Evolutionary conservation across 1,140 invertebrate genomes (phyloP), one percentile per base, ranked within the genome.

Genomic region (Druon quercuslanigerum): DNA sequence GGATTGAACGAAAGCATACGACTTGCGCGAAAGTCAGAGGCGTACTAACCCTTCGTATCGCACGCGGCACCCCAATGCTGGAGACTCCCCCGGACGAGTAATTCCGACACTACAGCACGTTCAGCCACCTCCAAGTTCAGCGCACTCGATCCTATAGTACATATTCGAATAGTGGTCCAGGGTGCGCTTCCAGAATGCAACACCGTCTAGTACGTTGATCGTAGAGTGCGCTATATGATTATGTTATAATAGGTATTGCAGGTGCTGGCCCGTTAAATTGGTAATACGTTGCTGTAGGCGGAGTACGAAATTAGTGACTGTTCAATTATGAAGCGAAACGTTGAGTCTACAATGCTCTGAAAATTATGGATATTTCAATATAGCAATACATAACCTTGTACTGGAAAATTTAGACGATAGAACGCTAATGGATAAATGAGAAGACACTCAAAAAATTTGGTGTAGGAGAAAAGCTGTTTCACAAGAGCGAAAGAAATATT

Each of bases 171-270:
- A 57, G 40, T 40, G 16, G 11, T 66, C 14, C 25, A 66, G 25
- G 60, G 46, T 33, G 60, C 20, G 25, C 60, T 54, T 17, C 17
- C 5, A 54, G 17, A 54, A 54, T 54, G 17, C 52, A 54, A n/a
- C n/a, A n/a, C 8, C 40, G 40, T 46, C 40, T 46, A 46, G 40
- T 46, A 46, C 7, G 40, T 46, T 11, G 8, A 46, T 9, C 40
- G 40, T 8, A 46, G 40, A 46, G 40, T 9, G 9, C 40, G 40
- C 40, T 77, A 78, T 77, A 81, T 83, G 88, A 89, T 88, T 87
- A 85, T 88, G 85, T 87, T 88, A 87, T 89, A 89, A 89, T 87
- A 87, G 83, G 84, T 84, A 85, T 86, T 83, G 87, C 88, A 88
- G 87, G 86, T 88, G 85, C 80, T 80, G 86, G 79, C 78, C 80